Conservation (phyloP, 2,888 invertebrate genomes). For the Dromius quadrimaculatus region DNA sequence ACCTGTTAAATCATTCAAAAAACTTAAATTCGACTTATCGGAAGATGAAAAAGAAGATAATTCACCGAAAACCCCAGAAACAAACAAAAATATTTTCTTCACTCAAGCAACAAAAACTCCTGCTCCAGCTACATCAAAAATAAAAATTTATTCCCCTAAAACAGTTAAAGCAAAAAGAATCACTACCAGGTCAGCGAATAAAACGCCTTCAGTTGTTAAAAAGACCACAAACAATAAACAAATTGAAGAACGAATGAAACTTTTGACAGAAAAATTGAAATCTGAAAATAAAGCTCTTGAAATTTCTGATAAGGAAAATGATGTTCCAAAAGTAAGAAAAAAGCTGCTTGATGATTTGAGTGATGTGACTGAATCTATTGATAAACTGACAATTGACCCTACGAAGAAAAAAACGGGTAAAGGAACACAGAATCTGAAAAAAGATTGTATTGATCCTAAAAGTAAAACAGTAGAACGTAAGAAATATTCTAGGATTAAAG, state of each 20-base stretch:
- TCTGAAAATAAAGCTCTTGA: constrained; percentile 20
- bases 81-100: constrained; percentile 22
- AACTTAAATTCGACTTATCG: constrained; percentile 53
- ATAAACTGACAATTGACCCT: constrained; percentile 15
- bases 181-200: background rate
- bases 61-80: constrained; percentile 29
- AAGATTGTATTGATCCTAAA: background rate
- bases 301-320: constrained; percentile 2
- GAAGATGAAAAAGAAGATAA: constrained; percentile 34
- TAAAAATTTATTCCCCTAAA: constrained; percentile 53
- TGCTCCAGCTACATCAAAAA: constrained; percentile 30
- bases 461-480: constrained; percentile 1
- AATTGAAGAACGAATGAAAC: constrained; percentile 46
- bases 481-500: constrained; percentile 26
- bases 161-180: constrained; percentile 46
- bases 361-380: constrained; percentile 29
- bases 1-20: constrained; percentile 48
- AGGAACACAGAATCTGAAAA: background rate
- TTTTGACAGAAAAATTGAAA: constrained; percentile 53
- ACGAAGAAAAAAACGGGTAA: background rate
- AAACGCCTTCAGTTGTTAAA: background rate
- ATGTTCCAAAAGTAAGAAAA: constrained; percentile 14
- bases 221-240: constrained; percentile 10
- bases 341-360: constrained; percentile 32
- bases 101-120: constrained; percentile 39